Evolutionary conservation across 2,888 invertebrate species (phyloP).

Genomic region (Noctua pronuba): DNA sequence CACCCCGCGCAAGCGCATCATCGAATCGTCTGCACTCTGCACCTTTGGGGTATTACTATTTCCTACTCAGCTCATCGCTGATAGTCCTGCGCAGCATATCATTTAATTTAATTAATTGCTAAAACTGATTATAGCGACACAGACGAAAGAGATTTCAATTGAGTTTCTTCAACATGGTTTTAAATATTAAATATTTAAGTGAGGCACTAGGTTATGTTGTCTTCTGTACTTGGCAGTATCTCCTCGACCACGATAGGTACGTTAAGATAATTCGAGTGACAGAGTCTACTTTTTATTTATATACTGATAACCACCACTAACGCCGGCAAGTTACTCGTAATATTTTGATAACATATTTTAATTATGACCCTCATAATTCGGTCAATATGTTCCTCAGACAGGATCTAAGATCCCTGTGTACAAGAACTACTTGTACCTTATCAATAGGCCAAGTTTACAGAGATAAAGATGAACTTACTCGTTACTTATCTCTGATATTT

Average conservation of each 20-base stretch:
- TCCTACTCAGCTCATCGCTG: conserved; percentile 53
- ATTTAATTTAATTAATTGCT: conserved; percentile 38
- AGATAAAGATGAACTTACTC: conserved; percentile 78
- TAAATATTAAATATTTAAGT: conserved; percentile 3
- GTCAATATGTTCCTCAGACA: conserved; percentile 65
- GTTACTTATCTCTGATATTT: conserved; percentile 74
- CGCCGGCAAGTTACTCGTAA: conserved; percentile 25
- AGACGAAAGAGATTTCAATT: conserved; percentile 2
- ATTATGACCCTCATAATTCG: conserved; percentile 60
- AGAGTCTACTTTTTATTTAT: conserved; percentile 39
- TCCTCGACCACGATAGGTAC: conserved; percentile 11
- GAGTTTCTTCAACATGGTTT: neutral
- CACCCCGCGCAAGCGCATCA: conserved; percentile 70
- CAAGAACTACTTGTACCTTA: conserved; percentile 73
- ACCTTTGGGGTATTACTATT: conserved; percentile 63
- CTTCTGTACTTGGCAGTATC: neutral
- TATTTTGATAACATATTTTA: conserved; percentile 54
- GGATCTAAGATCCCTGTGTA: conserved; percentile 68
- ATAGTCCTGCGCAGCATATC: conserved; percentile 34
- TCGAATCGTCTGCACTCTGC: conserved; percentile 69
- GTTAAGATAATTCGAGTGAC: conserved; percentile 17
- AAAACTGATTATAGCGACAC: conserved; percentile 7
- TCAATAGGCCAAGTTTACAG: conserved; percentile 79
- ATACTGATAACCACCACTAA: conserved; percentile 37
- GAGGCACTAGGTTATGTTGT: neutral